Percentiles rank a stretch among this genome's conserved stretches.
phyloP scores from a whole-genome alignment of 2,888 invertebrate species.

The Myopa testacea region DNA sequence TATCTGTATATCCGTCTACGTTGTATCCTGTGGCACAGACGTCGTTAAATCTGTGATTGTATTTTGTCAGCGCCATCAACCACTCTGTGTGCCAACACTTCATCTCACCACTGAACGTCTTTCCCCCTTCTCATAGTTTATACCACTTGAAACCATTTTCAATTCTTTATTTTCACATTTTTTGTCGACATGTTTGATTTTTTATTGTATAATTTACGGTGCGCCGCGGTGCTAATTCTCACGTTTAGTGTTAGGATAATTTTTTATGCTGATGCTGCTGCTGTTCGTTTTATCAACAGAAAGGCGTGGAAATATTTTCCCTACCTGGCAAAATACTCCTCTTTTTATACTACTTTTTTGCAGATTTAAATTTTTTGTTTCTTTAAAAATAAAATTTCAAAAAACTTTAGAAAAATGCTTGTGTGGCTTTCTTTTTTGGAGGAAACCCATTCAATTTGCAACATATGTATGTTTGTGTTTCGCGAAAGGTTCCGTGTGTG shows the following conservation, averaged over 20 bases:
- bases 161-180: not conserved
- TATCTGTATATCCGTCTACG: not conserved
- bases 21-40: constrained; percentile 11
- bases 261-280: not conserved
- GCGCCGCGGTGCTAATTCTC: not conserved
- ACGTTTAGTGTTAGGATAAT: not conserved
- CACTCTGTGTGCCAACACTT: not conserved
- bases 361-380: too few relatives aligned
- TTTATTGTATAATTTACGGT: constrained; percentile 16
- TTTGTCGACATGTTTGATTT: not conserved
- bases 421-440: not conserved
- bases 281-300: constrained; percentile 5
- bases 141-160: not conserved
- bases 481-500: not conserved
- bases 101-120: too few relatives aligned
- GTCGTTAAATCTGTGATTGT: not conserved
- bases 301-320: not conserved
- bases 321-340: too few relatives aligned
- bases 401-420: too few relatives aligned
- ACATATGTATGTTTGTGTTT: constrained; percentile 10
- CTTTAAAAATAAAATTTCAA: too few relatives aligned
- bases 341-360: too few relatives aligned
- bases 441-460: constrained; percentile 6
- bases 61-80: not conserved
- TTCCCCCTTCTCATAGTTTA: not conserved